phyloP scores from a whole-genome alignment of 2,797 vertebrate genomes.

The Mus minutoides region DNA sequence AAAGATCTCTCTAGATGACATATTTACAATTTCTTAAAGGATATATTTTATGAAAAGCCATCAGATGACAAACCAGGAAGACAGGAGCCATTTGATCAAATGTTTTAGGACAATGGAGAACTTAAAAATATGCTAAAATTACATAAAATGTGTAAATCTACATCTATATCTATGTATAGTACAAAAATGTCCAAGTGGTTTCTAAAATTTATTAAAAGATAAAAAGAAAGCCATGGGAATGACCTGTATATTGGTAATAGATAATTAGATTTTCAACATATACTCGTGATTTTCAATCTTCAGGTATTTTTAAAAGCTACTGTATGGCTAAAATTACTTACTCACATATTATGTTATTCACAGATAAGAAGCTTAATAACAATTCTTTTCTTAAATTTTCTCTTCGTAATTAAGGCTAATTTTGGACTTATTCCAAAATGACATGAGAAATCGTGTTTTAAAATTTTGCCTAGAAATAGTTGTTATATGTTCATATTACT shows the following conservation, averaged over 20 bases:
- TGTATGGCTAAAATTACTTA: not conserved
- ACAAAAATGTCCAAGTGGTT: not conserved
- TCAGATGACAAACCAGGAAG: slow-evolving; percentile 12
- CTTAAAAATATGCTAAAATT: slow-evolving; percentile 39
- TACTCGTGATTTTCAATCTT: not conserved
- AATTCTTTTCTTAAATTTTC: not conserved
- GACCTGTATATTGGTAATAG: not conserved
- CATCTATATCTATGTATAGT: not conserved
- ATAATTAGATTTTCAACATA: not conserved
- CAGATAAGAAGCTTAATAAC: not conserved
- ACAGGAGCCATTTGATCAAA: slow-evolving; percentile 14
- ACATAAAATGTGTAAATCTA: slow-evolving; percentile 6
- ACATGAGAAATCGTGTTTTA: not conserved
- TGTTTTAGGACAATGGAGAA: not conserved
- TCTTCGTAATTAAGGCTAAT: not conserved
- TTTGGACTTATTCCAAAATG: not conserved
- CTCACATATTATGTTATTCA: slow-evolving; percentile 27
- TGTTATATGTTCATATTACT: slow-evolving; percentile 14
- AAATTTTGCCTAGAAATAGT: not conserved
- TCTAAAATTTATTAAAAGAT: slow-evolving; percentile 14
- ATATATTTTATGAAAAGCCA: not conserved
- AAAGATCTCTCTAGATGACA: not conserved
- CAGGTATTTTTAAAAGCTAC: not conserved
- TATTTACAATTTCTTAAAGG: slow-evolving; percentile 40
- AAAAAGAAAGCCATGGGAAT: not conserved